A percentile compares a stretch with the other conserved stretches of the same genome.
Evolutionary conservation across 2,113 vertebrate genomes (phyloP).

Genomic region (Grammomys dolichurus): DNA sequence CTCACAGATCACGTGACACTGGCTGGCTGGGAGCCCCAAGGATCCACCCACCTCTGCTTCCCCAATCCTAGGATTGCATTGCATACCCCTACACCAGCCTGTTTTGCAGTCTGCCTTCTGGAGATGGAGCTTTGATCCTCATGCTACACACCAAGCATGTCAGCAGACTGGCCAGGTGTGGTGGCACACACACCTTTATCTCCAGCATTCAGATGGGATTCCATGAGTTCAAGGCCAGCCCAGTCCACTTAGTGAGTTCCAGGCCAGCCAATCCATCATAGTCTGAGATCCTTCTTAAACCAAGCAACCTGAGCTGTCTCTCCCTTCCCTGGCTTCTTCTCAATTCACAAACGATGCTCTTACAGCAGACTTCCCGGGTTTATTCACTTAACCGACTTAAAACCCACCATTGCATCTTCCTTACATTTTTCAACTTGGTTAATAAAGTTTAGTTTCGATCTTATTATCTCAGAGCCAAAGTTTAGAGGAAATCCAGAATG

Average conservation of each 20-base stretch:
- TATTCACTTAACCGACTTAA: neutral
- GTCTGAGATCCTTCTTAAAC: neutral
- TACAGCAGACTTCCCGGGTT: neutral
- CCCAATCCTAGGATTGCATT: neutral
- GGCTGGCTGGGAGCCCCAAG: neutral
- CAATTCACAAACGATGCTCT: neutral
- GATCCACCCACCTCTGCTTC: neutral
- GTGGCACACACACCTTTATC: neutral
- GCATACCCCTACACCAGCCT: neutral
- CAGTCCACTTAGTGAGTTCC: neutral
- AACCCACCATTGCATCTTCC: neutral
- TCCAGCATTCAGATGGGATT: neutral
- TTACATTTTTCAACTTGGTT: neutral
- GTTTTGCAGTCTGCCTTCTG: neutral
- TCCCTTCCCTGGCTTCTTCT: neutral
- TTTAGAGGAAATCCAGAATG: neutral
- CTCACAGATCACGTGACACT: too few relatives aligned
- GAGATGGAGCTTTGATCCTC: neutral
- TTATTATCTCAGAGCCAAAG: neutral
- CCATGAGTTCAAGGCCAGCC: neutral
- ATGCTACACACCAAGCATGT: too few relatives aligned
- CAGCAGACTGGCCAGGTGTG: neutral
- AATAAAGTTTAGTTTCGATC: conserved; percentile 20
- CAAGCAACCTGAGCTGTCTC: neutral
- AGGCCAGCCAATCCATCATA: neutral